Base-by-base conservation (phyloP, 2,113 vertebrate genomes). In the Pomatostomus ruficeps region DNA sequence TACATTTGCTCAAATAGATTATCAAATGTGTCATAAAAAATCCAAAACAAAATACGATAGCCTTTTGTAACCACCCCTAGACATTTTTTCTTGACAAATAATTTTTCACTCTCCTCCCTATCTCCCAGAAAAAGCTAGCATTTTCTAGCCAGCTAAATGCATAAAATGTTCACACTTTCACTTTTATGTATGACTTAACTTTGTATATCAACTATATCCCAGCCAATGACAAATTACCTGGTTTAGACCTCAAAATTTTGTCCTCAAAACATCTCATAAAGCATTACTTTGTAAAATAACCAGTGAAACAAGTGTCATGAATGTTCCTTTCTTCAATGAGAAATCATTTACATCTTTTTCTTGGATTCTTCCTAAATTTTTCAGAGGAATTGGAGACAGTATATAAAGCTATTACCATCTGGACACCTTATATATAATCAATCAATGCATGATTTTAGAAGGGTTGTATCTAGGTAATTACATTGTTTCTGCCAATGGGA, bases 371-470 rank as follows among this genome's bases (percentile, higher is more conserved):
- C 35, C 58, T 57, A 52, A 59, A 35, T 63, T 72, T 91, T 90
- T 76, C 28, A 83, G 49, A 73, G 45, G 5, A 76, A 3, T 18
- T 85, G 21, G 43, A 85, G 91, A 36, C 6, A 78, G 28, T 49
- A 54, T 74, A 61, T 68, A 73, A 73, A 87, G 11, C 22, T 58
- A 68, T 79, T 92, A 54, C 57, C 61, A 71, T 85, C 79, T 85
- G 79, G 86, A 72, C 17, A 29, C 8, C 40, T 89, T 76, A 65
- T 29, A 70, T 9, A 59, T 59, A 93, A 78, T 82, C 26, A 45
- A 73, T 65, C 35, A 76, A 42, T 35, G 45, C 6, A 26, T 58
- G 35, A 66, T 76, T 91, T 93, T 75, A 68, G 33, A 74, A 72
- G 19, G 18, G 10, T 8, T 73, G 35, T 76, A 90, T 85, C 52